Base-by-base conservation (phyloP, 2,888 invertebrate genomes). In the Eubasilissa splendida region DNA sequence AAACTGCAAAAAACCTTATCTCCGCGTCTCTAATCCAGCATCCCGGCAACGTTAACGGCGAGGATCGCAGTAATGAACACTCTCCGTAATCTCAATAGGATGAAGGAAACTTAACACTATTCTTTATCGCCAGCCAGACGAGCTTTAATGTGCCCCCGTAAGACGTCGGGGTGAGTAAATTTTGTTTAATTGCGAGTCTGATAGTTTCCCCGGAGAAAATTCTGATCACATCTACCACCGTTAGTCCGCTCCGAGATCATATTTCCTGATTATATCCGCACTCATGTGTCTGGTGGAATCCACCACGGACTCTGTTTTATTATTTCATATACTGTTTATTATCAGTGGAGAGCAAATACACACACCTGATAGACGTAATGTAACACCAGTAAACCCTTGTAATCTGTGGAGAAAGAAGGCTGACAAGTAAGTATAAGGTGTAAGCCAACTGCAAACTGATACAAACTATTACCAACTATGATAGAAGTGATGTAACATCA, bases 91-190 rank as follows among this genome's bases (percentile, higher is more conserved):
- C 70, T 54, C 70, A 54, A 70, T 70, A 70, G 70, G 54, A 53
- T 31, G 53, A 54, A 70, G 54, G 10, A 22, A 53, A 53, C 70
- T 70, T 70, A 54, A 70, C 70, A 70, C 70, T 33, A 54, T 70
- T 70, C 70, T 70, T 70, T 70, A 70, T 70, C 54, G 54, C 33
- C 70, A 70, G 70, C 14, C 70, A 54, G 53, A 14, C 53, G 70
- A 33, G 70, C 70, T 53, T 68, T 54, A 70, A 52, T 52, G 52
- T 12, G 68, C 2, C 52, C 68, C 68, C 12, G 68, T 68, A 68
- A 68, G 52, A 50, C 63, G 63, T 31, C 14, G 66, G 42, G 50
- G 50, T 53, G 53, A 52, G 52, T 70, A 70, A 70, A 70, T 70
- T 70, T 53, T 70, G 8, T 70, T 54, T 70, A 70, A 70, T 70